Conservation (phyloP, 2,113 vertebrate genomes). For the Calidris pygmaea region DNA sequence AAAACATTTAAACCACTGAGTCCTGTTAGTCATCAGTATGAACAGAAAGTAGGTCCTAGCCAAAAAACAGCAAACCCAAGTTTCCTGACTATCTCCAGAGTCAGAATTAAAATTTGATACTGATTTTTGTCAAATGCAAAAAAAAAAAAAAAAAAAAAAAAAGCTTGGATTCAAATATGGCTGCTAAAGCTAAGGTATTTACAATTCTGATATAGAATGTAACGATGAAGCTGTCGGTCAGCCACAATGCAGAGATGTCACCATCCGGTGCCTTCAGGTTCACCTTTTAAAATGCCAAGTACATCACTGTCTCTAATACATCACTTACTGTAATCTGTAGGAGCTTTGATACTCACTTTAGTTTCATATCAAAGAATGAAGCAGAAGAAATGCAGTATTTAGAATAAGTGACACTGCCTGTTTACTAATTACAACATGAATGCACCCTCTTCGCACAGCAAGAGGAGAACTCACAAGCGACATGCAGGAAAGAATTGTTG, state of each 20-base stretch:
- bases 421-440: background rate
- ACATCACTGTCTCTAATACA: background rate
- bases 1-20: background rate
- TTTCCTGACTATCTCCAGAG: background rate
- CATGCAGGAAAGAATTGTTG: background rate
- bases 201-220: background rate
- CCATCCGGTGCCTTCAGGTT: background rate
- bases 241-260: background rate
- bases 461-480: background rate
- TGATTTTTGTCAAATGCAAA: background rate
- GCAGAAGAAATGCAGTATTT: background rate
- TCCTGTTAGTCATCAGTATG: background rate
- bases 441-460: background rate
- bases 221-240: background rate
- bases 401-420: background rate
- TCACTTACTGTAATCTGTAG: background rate
- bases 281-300: background rate
- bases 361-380: background rate
- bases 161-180: background rate
- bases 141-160: background rate
- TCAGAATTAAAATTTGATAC: background rate
- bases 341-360: background rate
- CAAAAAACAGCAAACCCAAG: background rate
- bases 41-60: background rate
- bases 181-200: background rate